Conservation (phyloP, 2,797 vertebrate genomes). For the Gadopsis marmoratus region DNA sequence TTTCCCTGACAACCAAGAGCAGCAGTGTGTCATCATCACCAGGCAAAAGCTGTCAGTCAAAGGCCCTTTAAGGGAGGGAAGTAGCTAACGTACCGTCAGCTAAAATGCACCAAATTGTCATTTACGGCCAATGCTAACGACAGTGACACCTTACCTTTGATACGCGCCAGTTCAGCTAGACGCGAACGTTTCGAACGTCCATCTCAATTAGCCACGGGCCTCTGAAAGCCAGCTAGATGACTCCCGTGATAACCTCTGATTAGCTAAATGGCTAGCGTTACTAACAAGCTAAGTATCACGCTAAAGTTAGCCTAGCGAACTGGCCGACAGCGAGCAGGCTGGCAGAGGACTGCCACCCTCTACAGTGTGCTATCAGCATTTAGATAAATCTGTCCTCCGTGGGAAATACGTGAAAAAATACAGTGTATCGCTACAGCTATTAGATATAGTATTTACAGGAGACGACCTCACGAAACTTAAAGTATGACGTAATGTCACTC, state of each 20-base stretch:
- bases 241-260: constrained; percentile 68
- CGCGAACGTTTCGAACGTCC: constrained; percentile 60
- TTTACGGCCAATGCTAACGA: neutral
- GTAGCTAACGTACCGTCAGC: constrained; percentile 53
- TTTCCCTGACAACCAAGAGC: constrained; percentile 49
- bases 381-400: constrained; percentile 43
- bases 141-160: constrained; percentile 64
- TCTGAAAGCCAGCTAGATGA: constrained; percentile 41
- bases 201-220: constrained; percentile 38
- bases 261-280: constrained; percentile 76
- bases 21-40: constrained; percentile 57
- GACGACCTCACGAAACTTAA: constrained; percentile 65
- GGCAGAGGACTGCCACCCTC: constrained; percentile 65
- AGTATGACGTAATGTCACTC: constrained; percentile 33
- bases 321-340: constrained; percentile 38
- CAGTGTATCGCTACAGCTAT: constrained; percentile 60
- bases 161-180: constrained; percentile 39
- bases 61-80: constrained; percentile 67
- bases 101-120: constrained; percentile 46
- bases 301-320: constrained; percentile 58
- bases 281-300: constrained; percentile 60
- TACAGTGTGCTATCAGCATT: constrained; percentile 47
- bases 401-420: constrained; percentile 49
- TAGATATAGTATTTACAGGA: constrained; percentile 82
- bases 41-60: constrained; percentile 60